Evolutionary conservation across 2,113 vertebrate genomes (phyloP).

Genomic region (Eclectus roratus): DNA sequence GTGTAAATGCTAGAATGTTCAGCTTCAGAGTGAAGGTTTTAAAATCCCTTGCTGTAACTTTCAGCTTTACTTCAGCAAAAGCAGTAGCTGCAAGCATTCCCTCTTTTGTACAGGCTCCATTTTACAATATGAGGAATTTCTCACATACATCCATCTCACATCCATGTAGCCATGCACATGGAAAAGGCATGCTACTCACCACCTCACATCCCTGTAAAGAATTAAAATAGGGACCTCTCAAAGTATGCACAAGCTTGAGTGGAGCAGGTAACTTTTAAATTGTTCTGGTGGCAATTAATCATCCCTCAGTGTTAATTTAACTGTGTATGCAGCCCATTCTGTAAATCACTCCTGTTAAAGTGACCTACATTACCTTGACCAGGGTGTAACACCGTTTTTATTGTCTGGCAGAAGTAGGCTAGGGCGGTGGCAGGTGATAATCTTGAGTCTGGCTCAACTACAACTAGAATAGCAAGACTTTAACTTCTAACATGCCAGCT

Average conservation of each 20-base stretch:
- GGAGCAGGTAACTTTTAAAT: neutral
- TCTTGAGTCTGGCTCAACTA: neutral
- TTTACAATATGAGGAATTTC: neutral
- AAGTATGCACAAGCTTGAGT: neutral
- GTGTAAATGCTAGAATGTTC: neutral
- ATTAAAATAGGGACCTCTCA: neutral
- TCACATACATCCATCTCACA: neutral
- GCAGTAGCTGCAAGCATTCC: neutral
- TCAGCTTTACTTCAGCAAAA: neutral
- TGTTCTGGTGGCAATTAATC: neutral
- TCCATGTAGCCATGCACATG: neutral
- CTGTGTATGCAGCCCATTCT: neutral
- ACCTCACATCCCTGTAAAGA: neutral
- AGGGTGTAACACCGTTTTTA: neutral
- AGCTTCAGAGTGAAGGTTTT: neutral
- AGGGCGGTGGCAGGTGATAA: neutral
- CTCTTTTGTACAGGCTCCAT: neutral
- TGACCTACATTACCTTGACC: neutral
- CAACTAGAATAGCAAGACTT: neutral
- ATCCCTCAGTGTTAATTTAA: neutral
- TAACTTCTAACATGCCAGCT: neutral
- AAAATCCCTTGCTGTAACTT: neutral
- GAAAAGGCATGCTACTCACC: neutral
- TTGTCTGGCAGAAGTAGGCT: neutral
- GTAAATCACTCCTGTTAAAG: neutral